phyloP scores from a whole-genome alignment of 2,888 invertebrate species.

The Eilema griseolum region DNA sequence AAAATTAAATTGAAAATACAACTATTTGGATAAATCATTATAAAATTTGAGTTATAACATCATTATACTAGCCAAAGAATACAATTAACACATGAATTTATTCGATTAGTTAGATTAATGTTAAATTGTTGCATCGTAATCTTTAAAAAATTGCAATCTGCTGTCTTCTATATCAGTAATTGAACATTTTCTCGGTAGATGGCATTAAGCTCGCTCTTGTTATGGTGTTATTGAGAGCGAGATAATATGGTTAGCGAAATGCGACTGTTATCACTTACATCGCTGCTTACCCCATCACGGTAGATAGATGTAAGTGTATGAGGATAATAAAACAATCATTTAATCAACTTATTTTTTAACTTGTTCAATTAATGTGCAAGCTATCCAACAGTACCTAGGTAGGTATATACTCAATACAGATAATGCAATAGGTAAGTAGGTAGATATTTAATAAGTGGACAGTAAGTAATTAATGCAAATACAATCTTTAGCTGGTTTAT shows the following conservation, averaged over 20 bases:
- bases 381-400: neutral
- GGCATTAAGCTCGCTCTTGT: neutral
- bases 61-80: too few relatives aligned
- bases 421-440: neutral
- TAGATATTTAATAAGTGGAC: too few relatives aligned
- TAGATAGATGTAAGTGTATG: neutral
- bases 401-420: too few relatives aligned
- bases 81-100: too few relatives aligned
- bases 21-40: too few relatives aligned
- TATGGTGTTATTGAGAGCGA: neutral
- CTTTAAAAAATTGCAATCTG: too few relatives aligned
- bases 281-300: neutral
- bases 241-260: neutral
- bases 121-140: too few relatives aligned
- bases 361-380: too few relatives aligned
- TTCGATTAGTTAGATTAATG: too few relatives aligned
- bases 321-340: neutral
- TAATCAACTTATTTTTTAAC: neutral
- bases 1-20: too few relatives aligned
- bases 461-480: neutral
- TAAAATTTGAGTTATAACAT: too few relatives aligned
- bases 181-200: neutral
- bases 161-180: too few relatives aligned
- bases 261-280: neutral
- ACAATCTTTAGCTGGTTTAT: neutral